phyloP scores from a whole-genome alignment of 1,140 invertebrate genomes.

The Aphis craccivora region DNA sequence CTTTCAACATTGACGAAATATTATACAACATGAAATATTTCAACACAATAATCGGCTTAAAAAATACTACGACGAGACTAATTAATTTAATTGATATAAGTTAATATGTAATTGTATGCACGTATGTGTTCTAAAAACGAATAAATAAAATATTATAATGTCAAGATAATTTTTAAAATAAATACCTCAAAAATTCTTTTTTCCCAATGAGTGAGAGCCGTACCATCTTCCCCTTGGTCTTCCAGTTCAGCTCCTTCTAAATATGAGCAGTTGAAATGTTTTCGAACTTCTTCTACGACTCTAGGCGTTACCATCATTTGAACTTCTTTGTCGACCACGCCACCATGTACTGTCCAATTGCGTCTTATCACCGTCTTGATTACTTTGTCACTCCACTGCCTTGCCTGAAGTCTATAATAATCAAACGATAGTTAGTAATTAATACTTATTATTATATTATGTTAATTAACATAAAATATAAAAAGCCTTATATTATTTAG shows the following conservation, averaged over 20 bases:
- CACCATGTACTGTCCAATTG: constrained; percentile 86
- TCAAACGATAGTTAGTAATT: neutral
- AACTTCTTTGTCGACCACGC: constrained; percentile 76
- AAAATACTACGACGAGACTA: neutral
- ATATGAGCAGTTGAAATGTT: constrained; percentile 88
- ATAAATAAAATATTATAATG: neutral
- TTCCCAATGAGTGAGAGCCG: constrained; percentile 97
- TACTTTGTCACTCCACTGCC: constrained; percentile 92
- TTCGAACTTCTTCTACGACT: constrained; percentile 83
- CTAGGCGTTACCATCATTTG: constrained; percentile 92
- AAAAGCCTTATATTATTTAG: neutral
- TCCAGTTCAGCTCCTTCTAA: constrained; percentile 97
- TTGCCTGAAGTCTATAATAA: constrained; percentile 77
- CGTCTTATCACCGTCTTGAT: constrained; percentile 80
- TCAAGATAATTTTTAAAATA: neutral
- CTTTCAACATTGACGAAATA: neutral
- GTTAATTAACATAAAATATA: neutral
- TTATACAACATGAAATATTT: neutral
- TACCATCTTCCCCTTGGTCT: constrained; percentile 97
- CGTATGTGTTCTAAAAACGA: neutral
- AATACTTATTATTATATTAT: neutral
- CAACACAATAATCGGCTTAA: neutral
- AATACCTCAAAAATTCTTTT: constrained; percentile 93
- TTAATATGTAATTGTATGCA: neutral
- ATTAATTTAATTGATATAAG: neutral